Evolutionary conservation across 2,888 invertebrate species (phyloP).

Genomic region (Myathropa florea): DNA sequence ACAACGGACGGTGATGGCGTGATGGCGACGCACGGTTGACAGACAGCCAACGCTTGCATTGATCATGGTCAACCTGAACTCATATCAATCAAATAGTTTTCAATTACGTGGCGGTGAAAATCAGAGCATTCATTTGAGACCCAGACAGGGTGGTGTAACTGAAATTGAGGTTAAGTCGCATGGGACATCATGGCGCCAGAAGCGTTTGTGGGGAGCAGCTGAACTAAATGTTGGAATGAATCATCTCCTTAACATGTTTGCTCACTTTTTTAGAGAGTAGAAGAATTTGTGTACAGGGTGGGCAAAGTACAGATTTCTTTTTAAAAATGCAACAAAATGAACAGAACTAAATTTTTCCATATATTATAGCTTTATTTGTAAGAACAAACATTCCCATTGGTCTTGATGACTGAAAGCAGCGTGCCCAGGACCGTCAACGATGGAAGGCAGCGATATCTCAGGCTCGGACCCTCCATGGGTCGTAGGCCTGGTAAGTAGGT

Average conservation of each 20-base stretch:
- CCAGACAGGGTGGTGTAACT: background rate
- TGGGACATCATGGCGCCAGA: background rate
- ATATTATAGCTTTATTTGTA: no score
- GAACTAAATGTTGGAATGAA: background rate
- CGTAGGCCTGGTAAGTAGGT: no score
- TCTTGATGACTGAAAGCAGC: no score
- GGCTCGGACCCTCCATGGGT: no score
- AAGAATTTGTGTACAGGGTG: no score
- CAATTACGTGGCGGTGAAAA: background rate
- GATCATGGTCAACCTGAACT: conserved; percentile 39
- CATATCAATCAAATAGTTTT: conserved; percentile 29
- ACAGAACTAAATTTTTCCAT: no score
- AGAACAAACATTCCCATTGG: no score
- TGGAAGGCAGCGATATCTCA: no score
- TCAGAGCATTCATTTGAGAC: background rate
- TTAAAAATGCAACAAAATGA: no score
- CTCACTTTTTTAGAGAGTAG: background rate
- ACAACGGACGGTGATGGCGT: background rate
- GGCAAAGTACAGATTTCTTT: no score
- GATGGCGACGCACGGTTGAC: background rate
- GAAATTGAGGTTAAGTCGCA: background rate
- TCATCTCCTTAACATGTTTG: background rate
- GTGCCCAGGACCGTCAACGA: no score
- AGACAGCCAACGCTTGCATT: conserved; percentile 16
- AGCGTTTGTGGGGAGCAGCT: background rate